Base-by-base conservation (phyloP, 2,797 vertebrate species). In the Pseudotriccus pelzelni region DNA sequence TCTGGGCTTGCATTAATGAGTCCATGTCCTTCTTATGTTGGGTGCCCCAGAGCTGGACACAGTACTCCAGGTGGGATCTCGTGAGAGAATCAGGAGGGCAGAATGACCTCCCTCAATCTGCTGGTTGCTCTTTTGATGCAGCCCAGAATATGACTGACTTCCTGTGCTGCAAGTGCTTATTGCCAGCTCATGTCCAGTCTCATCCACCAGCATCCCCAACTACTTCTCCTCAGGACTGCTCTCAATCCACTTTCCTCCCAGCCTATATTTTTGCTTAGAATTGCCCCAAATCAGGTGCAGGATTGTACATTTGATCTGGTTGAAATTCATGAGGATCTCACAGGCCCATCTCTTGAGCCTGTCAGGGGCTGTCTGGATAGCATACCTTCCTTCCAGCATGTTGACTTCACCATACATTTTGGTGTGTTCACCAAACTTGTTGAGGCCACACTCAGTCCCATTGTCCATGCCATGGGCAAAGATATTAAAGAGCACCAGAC, bases 1-100 rank as follows among this genome's bases (percentile, higher is more conserved):
- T 80, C n/a, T 0, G 0, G 7, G 25, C 9, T 73, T 66, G 11
- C 3, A n/a, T 52, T 44, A 59, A 22, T 39, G 44, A 9, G 17
- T 46, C 17, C n/a, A 37, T 0, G 0, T 55, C 20, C 43, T 46
- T 66, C 41, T 36, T n/a, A 20, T 2, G 3, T 18, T 39, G 68
- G 11, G 14, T 67, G 37, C 4, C 16, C 28, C 39, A 52, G 19
- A 58, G 20, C 20, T 34, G 37, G 44, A 52, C 37, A 24, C 23
- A 79, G 27, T n/a, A 44, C 22, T 87, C 9, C 50, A 44, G 37
- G 24, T 46, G 17, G 9, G 20, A n/a, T 39, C n/a, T 59, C n/a
- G 22, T 39, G n/a, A n/a, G 24, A 52, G 24, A 63, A 63, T 63
- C 28, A 30, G 43, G 14, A 63, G 20, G 23, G 4, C 10, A 59